Conservation (phyloP, 2,113 vertebrate species). For the Cariama cristata region DNA sequence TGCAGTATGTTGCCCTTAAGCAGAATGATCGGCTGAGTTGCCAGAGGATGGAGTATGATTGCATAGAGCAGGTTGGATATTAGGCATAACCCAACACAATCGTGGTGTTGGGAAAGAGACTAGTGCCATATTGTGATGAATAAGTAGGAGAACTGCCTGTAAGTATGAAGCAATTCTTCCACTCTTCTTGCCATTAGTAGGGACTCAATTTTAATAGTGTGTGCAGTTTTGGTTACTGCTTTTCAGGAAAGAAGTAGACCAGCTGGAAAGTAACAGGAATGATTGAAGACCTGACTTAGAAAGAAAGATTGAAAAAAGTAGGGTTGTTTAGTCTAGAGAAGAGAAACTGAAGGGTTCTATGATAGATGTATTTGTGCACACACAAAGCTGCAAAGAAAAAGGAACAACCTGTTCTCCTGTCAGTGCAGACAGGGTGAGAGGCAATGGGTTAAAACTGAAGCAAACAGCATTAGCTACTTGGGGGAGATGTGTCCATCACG, state of each 20-base stretch:
- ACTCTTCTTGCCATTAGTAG: not conserved
- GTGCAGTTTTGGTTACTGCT: conserved; percentile 29
- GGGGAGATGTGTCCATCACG: not conserved
- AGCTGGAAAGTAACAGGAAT: conserved; percentile 43
- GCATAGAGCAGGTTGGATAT: not conserved
- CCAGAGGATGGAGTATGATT: not conserved
- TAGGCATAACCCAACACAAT: not conserved
- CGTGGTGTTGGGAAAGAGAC: not conserved
- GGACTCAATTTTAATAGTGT: not conserved
- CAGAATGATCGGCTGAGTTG: not conserved
- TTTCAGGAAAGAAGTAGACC: conserved; percentile 53
- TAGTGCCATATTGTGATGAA: not conserved
- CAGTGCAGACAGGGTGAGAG: not conserved
- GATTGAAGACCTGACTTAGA: conserved; percentile 38
- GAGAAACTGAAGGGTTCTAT: conserved; percentile 6
- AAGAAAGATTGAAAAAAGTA: conserved; percentile 42
- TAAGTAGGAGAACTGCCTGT: conserved; percentile 6
- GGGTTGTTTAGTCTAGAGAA: conserved; percentile 60
- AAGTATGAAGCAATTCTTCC: conserved; percentile 29
- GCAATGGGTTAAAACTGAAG: not conserved
- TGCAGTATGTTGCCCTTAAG: not conserved
- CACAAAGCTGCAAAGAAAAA: not conserved
- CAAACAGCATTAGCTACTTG: not conserved
- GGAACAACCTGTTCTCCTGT: not conserved
- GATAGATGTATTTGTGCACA: conserved; percentile 14